A percentile compares a stretch with the other conserved stretches of the same genome.
Evolutionary conservation across 2,888 invertebrate genomes (phyloP).

Genomic region (Oscheius sp.): DNA sequence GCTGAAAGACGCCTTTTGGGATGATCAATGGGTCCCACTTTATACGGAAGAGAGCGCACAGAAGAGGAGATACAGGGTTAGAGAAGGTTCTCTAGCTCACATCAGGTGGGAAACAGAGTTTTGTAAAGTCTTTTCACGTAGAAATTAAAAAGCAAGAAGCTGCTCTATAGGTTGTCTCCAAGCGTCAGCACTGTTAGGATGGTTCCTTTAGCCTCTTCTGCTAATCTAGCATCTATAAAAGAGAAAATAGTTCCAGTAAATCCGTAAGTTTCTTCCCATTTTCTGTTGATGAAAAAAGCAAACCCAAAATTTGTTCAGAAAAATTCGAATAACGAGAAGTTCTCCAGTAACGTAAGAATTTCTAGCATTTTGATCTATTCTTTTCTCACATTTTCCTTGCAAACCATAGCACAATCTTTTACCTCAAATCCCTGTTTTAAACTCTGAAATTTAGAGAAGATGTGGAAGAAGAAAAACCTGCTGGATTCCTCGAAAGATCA

Average conservation of each 20-base stretch:
- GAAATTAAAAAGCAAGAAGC: not conserved
- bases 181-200: constrained; percentile 54
- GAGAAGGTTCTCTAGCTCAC: constrained; percentile 50
- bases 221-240: constrained; percentile 24
- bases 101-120: constrained; percentile 44
- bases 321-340: not conserved
- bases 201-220: constrained; percentile 39
- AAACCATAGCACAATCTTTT: not conserved
- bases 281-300: not conserved
- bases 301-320: not conserved
- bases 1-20: constrained; percentile 57
- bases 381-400: not conserved
- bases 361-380: not conserved
- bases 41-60: constrained; percentile 52
- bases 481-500: not conserved
- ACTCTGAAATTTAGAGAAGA: constrained; percentile 10
- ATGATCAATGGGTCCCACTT: constrained; percentile 56
- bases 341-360: not conserved
- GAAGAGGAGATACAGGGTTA: constrained; percentile 39
- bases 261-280: constrained; percentile 19
- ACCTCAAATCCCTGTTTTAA: not conserved
- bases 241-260: constrained; percentile 49
- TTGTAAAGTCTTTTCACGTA: too few relatives aligned
- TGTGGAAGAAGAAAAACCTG: not conserved
- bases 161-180: constrained; percentile 43